Conservation (phyloP, 1,140 invertebrate genomes). For the Planococcus citri region DNA sequence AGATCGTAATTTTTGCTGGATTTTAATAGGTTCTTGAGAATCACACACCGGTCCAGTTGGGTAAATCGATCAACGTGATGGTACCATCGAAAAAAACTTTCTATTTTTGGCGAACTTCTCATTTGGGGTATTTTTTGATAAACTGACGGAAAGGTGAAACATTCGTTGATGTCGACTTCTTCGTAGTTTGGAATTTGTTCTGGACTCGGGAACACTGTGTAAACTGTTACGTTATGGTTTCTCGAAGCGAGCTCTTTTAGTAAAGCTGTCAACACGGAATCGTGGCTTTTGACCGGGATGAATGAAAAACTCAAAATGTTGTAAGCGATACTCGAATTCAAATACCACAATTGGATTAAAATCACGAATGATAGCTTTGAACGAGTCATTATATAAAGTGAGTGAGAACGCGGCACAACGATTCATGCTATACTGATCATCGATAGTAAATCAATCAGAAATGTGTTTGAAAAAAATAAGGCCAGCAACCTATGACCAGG, state of each 20-base stretch:
- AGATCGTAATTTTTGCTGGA: background rate
- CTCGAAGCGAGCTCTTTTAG: conserved; percentile 30
- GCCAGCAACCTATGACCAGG: too few species aligned
- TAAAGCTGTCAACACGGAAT: conserved; percentile 31
- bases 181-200: conserved; percentile 23
- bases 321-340: background rate
- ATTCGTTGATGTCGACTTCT: conserved; percentile 14
- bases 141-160: background rate
- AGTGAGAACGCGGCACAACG: too few species aligned
- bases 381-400: too few species aligned
- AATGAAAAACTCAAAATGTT: background rate
- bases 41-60: background rate
- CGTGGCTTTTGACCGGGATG: conserved; percentile 30
- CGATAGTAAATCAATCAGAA: too few species aligned
- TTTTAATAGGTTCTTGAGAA: background rate
- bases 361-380: too few species aligned
- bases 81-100: background rate
- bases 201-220: conserved; percentile 29
- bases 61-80: background rate
- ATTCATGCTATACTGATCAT: too few species aligned
- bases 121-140: background rate
- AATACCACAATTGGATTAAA: too few species aligned
- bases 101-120: background rate
- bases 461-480: too few species aligned
- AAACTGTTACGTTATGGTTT: conserved; percentile 32